Percentiles rank a stretch among this genome's conserved stretches.
These are phyloP conservation scores for Drosophila leonis DNA, from an alignment of 2,888 invertebrate species.

Conservation along the genomic window DNA sequence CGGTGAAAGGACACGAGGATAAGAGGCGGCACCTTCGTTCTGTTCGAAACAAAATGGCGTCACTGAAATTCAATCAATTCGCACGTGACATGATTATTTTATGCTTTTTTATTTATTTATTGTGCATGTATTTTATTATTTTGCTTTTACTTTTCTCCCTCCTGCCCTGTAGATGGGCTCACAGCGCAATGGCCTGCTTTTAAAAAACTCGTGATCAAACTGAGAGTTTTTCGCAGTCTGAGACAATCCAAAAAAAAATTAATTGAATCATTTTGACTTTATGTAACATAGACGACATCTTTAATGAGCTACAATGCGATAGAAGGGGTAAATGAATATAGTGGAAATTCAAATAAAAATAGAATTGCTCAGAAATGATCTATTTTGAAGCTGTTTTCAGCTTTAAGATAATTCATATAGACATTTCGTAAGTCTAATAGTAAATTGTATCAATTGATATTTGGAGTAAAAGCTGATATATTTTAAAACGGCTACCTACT, in stretches of 20 bases:
- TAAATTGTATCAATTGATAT: too few relatives aligned
- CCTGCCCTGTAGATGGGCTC: conserved; percentile 29
- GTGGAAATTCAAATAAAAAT: neutral
- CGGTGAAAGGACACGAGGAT: conserved; percentile 24
- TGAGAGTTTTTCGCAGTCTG: conserved; percentile 14
- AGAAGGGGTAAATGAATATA: too few relatives aligned
- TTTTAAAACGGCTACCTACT: too few relatives aligned
- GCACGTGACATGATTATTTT: conserved; percentile 83
- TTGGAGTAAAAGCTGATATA: too few relatives aligned
- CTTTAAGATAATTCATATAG: too few relatives aligned
- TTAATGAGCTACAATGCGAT: conserved; percentile 14
- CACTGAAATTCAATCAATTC: conserved; percentile 81
- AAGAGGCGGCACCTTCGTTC: conserved; percentile 12
- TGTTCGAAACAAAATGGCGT: conserved; percentile 63
- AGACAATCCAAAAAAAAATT: conserved; percentile 3
- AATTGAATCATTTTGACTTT: neutral
- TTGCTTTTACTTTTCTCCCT: conserved; percentile 18
- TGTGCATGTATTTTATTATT: conserved; percentile 63
- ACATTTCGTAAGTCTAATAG: neutral
- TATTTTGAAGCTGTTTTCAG: too few relatives aligned
- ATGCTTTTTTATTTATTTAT: conserved; percentile 75
- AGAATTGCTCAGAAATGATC: neutral
- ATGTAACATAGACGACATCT: conserved; percentile 2
- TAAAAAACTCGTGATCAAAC: conserved; percentile 23
- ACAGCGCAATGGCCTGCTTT: conserved; percentile 15